These are phyloP conservation scores for Xiphorhynchus erythropygius DNA, from an alignment of 2,797 vertebrate genomes.

Conservation along the genomic window DNA sequence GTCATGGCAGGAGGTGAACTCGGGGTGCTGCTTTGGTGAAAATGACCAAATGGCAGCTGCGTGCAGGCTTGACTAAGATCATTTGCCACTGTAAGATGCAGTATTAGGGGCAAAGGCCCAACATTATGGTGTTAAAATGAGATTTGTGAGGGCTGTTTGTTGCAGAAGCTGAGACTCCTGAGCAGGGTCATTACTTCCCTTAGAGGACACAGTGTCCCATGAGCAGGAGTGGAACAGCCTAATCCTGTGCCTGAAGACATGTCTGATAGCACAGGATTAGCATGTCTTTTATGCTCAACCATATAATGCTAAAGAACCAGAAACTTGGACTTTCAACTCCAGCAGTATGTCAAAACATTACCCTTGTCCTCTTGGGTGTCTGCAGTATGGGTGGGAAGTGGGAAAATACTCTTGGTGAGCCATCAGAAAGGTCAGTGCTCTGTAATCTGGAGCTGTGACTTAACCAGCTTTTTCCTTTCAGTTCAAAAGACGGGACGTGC, in stretches of 20 bases:
- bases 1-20: neutral
- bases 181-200: neutral
- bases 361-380: neutral
- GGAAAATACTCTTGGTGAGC: neutral
- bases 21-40: fast-evolving
- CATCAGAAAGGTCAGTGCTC: neutral
- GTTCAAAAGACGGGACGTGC: neutral
- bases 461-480: slow-evolving; percentile 26
- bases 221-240: neutral
- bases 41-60: neutral
- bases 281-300: neutral
- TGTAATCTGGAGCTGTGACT: neutral
- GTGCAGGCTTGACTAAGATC: fast-evolving
- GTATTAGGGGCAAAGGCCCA: neutral
- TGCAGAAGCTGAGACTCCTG: neutral
- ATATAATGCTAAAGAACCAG: neutral
- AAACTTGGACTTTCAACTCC: neutral
- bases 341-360: neutral
- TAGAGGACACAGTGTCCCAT: neutral
- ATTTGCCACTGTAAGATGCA: neutral
- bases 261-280: neutral
- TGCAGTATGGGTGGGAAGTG: neutral
- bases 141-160: neutral
- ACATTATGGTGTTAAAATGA: neutral
- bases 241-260: neutral